Conservation (phyloP, 2,797 vertebrate genomes). For the Capromys pilorides region DNA sequence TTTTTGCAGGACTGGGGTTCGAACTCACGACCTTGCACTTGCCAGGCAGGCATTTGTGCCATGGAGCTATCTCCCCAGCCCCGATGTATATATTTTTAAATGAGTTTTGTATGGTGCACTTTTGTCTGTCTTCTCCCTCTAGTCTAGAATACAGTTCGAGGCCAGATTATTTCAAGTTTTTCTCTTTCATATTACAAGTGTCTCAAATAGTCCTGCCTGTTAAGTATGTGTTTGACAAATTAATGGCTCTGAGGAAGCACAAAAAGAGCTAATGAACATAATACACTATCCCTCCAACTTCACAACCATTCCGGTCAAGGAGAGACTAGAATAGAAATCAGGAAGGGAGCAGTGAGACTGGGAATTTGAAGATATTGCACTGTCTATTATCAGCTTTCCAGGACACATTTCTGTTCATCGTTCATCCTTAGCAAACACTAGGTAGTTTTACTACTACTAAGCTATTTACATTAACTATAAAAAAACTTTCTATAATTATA, state of each 20-base stretch:
- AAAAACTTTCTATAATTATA: slow-evolving; percentile 15
- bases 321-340: neutral
- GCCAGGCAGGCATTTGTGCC: too few relatives aligned
- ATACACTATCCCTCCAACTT: neutral
- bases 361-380: neutral
- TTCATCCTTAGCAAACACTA: neutral
- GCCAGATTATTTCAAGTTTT: neutral
- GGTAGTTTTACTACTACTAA: neutral
- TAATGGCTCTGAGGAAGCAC: neutral
- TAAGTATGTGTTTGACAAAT: slow-evolving; percentile 20
- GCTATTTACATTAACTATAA: neutral
- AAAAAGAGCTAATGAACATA: neutral
- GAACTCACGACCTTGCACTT: too few relatives aligned
- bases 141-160: slow-evolving; percentile 2
- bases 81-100: neutral
- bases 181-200: neutral
- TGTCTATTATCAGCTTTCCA: slow-evolving; percentile 9
- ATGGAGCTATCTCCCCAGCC: too few relatives aligned
- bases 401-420: neutral
- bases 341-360: neutral
- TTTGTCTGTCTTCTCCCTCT: neutral
- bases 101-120: neutral
- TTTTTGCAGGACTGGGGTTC: too few relatives aligned
- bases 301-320: neutral
- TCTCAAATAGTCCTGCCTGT: neutral